These are phyloP conservation scores for Ginglymostoma cirratum DNA, from an alignment of 2,113 vertebrate species.

Conservation along the genomic window DNA sequence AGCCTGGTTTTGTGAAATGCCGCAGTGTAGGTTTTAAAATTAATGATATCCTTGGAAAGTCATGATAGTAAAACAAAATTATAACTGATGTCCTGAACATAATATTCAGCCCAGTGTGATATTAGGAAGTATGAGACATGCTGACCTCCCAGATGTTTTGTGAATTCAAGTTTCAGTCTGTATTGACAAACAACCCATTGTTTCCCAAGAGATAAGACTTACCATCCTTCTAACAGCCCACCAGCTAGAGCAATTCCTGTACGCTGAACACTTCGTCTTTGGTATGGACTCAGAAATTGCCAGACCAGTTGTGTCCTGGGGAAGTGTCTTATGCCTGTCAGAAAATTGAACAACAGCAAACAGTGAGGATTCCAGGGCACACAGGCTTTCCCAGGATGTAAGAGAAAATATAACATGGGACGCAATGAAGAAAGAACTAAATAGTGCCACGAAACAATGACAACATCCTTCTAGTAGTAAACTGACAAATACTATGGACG, in stretches of 20 bases:
- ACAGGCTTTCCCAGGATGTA: neutral
- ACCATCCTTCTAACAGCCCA: neutral
- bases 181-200: slow-evolving; percentile 4
- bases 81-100: neutral
- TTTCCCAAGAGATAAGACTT: neutral
- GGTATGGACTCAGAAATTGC: neutral
- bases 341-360: neutral
- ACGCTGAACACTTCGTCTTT: neutral
- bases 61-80: neutral
- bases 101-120: neutral
- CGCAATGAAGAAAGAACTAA: neutral
- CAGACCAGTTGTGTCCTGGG: neutral
- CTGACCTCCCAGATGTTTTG: slow-evolving; percentile 21
- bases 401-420: neutral
- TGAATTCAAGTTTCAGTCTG: neutral
- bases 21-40: neutral
- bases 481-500: too few relatives aligned
- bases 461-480: neutral
- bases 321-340: neutral
- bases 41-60: neutral
- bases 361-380: neutral
- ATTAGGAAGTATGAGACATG: neutral
- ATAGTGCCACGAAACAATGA: neutral
- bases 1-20: neutral
- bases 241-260: neutral